A percentile compares a stretch with the other conserved stretches of the same genome.
These are phyloP conservation scores for Pipistrellus pipistrellus DNA, from an alignment of 2,797 vertebrate species.

Conservation along the genomic window DNA sequence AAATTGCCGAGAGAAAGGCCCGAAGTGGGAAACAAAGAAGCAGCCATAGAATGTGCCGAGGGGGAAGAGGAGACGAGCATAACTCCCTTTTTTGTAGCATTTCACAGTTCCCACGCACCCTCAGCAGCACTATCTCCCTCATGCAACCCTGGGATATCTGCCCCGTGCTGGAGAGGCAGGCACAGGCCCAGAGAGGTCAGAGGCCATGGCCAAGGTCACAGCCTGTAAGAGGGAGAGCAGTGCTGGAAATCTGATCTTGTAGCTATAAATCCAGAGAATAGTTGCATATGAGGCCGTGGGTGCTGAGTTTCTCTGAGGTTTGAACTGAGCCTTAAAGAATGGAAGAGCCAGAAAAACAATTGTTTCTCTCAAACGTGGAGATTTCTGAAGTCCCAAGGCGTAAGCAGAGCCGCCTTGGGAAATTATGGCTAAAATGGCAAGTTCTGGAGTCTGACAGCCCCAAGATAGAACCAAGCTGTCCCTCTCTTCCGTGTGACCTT, in stretches of 20 bases:
- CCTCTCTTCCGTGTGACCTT: background rate
- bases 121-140: conserved; percentile 17
- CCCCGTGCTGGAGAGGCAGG: background rate
- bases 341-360: background rate
- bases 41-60: background rate
- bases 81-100: conserved; percentile 59
- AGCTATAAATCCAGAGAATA: background rate
- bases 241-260: background rate
- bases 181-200: conserved; percentile 63
- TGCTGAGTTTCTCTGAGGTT: background rate
- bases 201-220: conserved; percentile 68
- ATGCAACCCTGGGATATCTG: conserved; percentile 42
- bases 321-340: background rate
- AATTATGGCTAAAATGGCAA: background rate
- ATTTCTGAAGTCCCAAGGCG: background rate
- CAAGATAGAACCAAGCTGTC: background rate
- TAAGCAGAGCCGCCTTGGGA: background rate
- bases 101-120: conserved; percentile 46
- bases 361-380: background rate
- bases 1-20: conserved; percentile 18
- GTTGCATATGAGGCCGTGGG: background rate
- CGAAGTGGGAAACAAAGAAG: background rate
- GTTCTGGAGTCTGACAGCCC: background rate
- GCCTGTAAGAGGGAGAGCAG: background rate
- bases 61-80: background rate